Base-by-base conservation (phyloP, 2,113 vertebrate genomes). In the Bubo bubo region DNA sequence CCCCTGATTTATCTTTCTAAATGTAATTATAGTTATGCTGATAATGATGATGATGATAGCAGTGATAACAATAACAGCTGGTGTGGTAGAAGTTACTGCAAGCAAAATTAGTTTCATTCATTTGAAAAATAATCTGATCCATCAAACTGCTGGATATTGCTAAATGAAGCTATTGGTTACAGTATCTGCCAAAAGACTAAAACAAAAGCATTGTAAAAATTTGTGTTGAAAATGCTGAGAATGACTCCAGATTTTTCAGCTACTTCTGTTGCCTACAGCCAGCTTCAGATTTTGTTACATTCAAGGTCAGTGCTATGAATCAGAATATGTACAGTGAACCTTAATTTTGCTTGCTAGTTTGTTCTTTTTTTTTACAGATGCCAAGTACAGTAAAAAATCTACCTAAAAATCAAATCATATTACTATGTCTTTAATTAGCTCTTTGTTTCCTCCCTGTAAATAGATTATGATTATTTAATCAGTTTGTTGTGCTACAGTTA, bases 51-150 rank as follows among this genome's bases (percentile, higher is more conserved):
- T 80, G 85, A 71, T 85, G 27, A 63, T 76, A 66, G n/a, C 39
- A 90, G 41, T 52, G 52, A 91, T 94, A 95, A 94, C 52, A 94
- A 41, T 86, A 96, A 84, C 95, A 97, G 80, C 91, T 97, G 96
- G 88, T 79, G 56, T 62, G n/a, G 49, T 94, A 80, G 90, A 95
- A 94, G 50, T 93, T 91, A 75, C 45, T 77, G 80, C 62, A 96
- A 92, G 67, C n/a, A 91, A 97, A 97, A 96, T 91, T 81, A 89
- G 37, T 67, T 92, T 92, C 66, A 95, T 92, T 95, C 63, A 77
- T 96, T 96, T 74, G 70, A 92, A 94, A 92, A 72, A 50, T 12
- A 94, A 80, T 84, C 66, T 52, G 49, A 96, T 90, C 71, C 35
- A 79, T 91, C 71, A 79, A 86, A 91, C 66, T 95, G 84, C 83